Evolutionary conservation across 1,140 invertebrate genomes (phyloP).

Genomic region (Bombyx mandarina): DNA sequence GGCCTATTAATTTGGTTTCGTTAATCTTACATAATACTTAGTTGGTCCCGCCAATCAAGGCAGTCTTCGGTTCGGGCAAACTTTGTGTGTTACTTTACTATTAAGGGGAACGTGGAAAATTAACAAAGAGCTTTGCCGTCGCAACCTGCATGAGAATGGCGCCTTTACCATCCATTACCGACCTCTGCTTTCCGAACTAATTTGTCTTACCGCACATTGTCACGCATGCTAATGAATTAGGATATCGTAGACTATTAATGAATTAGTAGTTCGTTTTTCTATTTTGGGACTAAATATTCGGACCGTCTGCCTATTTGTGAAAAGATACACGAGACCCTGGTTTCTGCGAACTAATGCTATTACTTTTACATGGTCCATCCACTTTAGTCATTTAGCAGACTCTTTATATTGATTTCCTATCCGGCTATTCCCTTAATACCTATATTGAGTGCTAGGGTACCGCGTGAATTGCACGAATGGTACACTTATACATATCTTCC

Average conservation of each 20-base stretch:
- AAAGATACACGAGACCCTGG: no score
- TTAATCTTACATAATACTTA: conserved; percentile 2
- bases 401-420: no score
- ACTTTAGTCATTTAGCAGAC: no score
- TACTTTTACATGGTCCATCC: no score
- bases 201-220: conserved; percentile 36
- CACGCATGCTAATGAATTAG: conserved; percentile 33
- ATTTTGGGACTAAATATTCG: neutral
- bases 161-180: conserved; percentile 42
- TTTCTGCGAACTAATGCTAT: no score
- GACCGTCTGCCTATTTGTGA: no score
- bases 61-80: conserved; percentile 35
- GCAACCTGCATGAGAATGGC: conserved; percentile 48
- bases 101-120: conserved; percentile 48
- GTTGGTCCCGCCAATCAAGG: conserved; percentile 38
- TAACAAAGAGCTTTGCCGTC: conserved; percentile 38
- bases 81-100: conserved; percentile 54
- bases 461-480: no score
- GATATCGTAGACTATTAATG: conserved; percentile 14
- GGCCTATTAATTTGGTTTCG: no score
- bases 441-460: no score
- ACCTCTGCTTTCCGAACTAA: conserved; percentile 30
- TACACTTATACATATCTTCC: no score
- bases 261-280: conserved; percentile 1
- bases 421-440: no score